Conservation (phyloP, 23 tunicate genomes). For the Halocynthia roretzi region DNA sequence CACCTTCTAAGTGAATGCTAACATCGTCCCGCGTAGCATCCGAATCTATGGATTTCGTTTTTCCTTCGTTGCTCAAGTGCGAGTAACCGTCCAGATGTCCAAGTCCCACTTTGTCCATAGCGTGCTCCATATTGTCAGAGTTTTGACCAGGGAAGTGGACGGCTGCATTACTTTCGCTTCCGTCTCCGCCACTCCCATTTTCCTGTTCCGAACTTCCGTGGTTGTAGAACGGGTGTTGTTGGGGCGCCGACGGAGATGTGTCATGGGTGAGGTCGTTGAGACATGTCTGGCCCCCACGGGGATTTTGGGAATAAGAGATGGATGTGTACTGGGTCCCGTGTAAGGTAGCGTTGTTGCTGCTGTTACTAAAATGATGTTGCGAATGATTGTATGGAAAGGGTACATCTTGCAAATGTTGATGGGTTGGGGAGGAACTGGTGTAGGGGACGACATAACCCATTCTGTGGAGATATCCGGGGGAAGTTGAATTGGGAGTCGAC, state of each 20-base stretch:
- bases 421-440: neutral
- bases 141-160: too few relatives aligned
- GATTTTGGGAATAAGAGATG: conserved; percentile 7
- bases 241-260: conserved; percentile 18
- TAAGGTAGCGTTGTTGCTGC: neutral
- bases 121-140: too few relatives aligned
- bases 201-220: conserved; percentile 7
- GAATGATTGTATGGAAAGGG: conserved; percentile 7
- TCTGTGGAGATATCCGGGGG: conserved; percentile 5
- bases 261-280: neutral
- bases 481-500: conserved; percentile 9
- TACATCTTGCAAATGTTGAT: conserved; percentile 2
- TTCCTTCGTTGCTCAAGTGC: neutral
- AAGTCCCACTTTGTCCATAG: too few relatives aligned
- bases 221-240: conserved; percentile 1
- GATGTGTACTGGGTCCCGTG: conserved; percentile 2
- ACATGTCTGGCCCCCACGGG: neutral
- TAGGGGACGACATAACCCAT: conserved; percentile 14
- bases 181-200: conserved; percentile 8
- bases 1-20: conserved; percentile 28
- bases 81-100: neutral
- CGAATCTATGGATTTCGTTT: conserved; percentile 7
- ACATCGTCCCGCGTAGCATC: conserved; percentile 9
- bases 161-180: too few relatives aligned
- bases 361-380: conserved; percentile 10